Evolutionary conservation across 2,113 vertebrate genomes (phyloP).

Genomic region (Brachypodius melanocephalos): DNA sequence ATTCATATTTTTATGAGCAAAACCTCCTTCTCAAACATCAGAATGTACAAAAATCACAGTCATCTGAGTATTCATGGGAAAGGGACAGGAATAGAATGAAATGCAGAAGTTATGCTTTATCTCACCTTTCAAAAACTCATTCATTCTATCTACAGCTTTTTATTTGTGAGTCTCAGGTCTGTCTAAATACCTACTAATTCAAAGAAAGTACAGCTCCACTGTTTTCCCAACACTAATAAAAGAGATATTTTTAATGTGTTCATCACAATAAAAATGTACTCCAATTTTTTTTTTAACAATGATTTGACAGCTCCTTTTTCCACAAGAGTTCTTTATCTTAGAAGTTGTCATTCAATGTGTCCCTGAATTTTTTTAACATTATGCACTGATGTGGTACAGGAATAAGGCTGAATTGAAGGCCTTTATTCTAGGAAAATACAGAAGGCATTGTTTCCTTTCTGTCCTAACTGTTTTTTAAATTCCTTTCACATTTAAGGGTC

Average conservation of each 20-base stretch:
- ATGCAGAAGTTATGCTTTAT: background rate
- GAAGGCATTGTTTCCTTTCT: background rate
- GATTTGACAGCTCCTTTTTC: background rate
- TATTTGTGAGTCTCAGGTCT: background rate
- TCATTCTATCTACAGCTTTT: background rate
- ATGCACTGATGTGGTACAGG: background rate
- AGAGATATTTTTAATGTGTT: background rate
- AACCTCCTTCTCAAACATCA: background rate
- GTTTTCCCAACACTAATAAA: background rate
- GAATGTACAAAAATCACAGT: background rate
- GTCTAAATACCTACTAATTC: background rate
- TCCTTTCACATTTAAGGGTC: background rate
- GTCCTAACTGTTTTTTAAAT: background rate
- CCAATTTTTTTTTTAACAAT: background rate
- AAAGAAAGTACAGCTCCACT: background rate
- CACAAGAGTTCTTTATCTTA: background rate
- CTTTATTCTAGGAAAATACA: background rate
- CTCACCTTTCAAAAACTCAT: background rate
- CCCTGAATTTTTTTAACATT: background rate
- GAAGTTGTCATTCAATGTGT: background rate
- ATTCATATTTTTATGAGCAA: slow-evolving; percentile 1
- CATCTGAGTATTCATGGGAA: background rate
- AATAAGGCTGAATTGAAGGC: background rate
- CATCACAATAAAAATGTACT: background rate
- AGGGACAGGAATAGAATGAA: background rate